Conservation (phyloP, 2,113 vertebrate species). For the Zosterops borbonicus region DNA sequence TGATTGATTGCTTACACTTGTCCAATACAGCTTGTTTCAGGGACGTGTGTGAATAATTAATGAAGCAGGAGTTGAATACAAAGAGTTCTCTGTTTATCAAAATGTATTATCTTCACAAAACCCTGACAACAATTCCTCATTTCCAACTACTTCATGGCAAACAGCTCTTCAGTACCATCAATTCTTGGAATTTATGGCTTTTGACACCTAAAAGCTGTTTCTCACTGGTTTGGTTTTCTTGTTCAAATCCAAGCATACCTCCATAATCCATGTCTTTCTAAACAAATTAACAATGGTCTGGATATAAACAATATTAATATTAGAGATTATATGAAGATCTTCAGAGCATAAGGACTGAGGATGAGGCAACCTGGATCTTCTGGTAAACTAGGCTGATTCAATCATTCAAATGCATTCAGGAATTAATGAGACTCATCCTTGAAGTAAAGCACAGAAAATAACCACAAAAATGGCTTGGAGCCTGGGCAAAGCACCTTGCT, state of each 20-base stretch:
- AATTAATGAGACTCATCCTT: neutral
- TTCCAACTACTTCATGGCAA: neutral
- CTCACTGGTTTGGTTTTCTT: neutral
- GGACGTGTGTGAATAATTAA: neutral
- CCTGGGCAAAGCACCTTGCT: constrained; percentile 12
- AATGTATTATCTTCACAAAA: neutral
- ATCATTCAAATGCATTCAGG: neutral
- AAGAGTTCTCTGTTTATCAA: neutral
- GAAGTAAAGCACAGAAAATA: neutral
- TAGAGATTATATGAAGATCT: neutral
- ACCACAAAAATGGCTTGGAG: constrained; percentile 30
- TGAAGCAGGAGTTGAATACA: neutral
- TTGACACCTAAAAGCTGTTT: neutral
- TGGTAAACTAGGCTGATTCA: neutral
- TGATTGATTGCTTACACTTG: neutral
- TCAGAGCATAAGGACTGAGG: neutral
- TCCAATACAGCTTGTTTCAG: neutral
- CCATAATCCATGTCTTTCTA: neutral
- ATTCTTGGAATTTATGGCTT: neutral
- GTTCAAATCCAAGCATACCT: neutral
- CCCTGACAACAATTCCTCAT: neutral
- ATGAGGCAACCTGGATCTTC: neutral
- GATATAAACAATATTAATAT: neutral
- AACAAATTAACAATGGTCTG: neutral
- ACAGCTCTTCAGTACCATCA: neutral